Evolutionary conservation across 2,888 invertebrate species (phyloP), one percentile per base, ranked within the genome.

Genomic region (Hydrotaea diabolus): DNA sequence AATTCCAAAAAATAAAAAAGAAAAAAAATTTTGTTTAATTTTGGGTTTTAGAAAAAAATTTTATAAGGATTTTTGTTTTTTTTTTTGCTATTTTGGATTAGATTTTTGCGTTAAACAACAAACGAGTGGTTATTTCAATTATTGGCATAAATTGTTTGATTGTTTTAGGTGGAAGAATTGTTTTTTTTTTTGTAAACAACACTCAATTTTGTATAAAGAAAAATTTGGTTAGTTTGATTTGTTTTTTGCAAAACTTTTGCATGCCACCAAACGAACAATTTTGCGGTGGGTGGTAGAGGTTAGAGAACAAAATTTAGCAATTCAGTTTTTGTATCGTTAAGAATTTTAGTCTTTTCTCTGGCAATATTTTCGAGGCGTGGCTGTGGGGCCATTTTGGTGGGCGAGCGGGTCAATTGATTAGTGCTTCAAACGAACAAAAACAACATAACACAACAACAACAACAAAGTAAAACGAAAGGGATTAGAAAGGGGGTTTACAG

Each of bases 231-330:
- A 31, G 7, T 31, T 31, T 31, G 3, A 7, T 31, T 75, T 46
- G 46, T 46, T 49, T 80, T 78, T 86, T 83, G 81, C 85, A 85
- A 85, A 82, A 82, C 85, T 85, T 85, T 82, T 82, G 85, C 85
- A 82, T 82, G 82, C 79, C 82, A 77, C 69, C 69, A 69, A 69
- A 9, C 5, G 23, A 23, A 26, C 5, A 23, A 23, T 57, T 57
- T 57, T 57, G n/a, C n/a, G n/a, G n/a, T 31, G 7, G 31, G 31
- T 31, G 2, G 31, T 2, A 7, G 31, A 7, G 59, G 21, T 59
- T 26, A 26, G 19, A 21, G 4, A 80, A 39, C 39, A 39, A 39
- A 39, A 39, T 39, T 8, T 39, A 39, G 39, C 39, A 11, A 11
- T 39, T 39, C 13, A 46, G 64, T 77, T 72, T n/a, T n/a, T n/a